Evolutionary conservation across 2,797 vertebrate genomes (phyloP).

Genomic region (Nyctalus aviator): DNA sequence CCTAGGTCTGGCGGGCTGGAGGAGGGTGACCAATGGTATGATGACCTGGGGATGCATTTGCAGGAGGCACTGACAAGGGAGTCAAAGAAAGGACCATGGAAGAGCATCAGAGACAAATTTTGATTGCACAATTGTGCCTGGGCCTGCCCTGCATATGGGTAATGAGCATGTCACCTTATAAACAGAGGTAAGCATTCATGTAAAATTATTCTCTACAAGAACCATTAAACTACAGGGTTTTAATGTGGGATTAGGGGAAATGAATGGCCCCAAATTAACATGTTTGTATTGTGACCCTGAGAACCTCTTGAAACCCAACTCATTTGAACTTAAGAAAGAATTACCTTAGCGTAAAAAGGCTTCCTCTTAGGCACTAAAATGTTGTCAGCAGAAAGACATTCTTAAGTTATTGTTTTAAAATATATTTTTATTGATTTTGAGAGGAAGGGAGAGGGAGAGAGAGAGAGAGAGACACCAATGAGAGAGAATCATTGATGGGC

Average conservation of each 20-base stretch:
- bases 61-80: not conserved
- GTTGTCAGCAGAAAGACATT: slow-evolving; percentile 76
- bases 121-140: not conserved
- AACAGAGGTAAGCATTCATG: not conserved
- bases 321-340: slow-evolving; percentile 83
- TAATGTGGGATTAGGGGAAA: not conserved
- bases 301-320: slow-evolving; percentile 79
- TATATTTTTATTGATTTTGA: too few species aligned
- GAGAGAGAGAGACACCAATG: too few species aligned
- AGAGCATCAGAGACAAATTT: not conserved
- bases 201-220: slow-evolving; percentile 45
- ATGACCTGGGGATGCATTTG: not conserved
- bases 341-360: slow-evolving; percentile 78
- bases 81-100: not conserved
- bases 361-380: slow-evolving; percentile 78
- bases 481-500: too few species aligned
- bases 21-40: not conserved
- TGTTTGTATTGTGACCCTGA: slow-evolving; percentile 76
- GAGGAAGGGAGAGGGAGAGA: too few species aligned
- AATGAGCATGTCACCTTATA: not conserved
- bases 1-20: not conserved
- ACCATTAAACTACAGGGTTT: not conserved
- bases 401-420: not conserved
- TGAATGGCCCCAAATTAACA: slow-evolving; percentile 76
- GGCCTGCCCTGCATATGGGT: not conserved